Evolutionary conservation across 2,888 invertebrate genomes (phyloP).

Genomic region (Lycophotia porphyrea): DNA sequence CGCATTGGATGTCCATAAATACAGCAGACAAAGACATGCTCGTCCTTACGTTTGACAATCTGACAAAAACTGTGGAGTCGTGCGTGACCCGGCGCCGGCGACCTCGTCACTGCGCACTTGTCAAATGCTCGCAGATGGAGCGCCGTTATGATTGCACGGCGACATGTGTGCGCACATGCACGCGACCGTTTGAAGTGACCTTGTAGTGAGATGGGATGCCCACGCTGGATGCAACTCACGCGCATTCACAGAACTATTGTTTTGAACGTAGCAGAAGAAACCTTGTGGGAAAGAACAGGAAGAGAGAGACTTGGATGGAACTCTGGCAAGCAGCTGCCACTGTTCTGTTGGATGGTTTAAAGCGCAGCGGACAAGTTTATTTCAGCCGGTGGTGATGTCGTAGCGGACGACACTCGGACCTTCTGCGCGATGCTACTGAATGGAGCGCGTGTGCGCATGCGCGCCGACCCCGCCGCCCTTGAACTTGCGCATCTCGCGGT

Average conservation of each 20-base stretch:
- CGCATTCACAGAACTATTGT: slow-evolving; percentile 8
- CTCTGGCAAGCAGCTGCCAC: background rate
- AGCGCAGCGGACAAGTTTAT: background rate
- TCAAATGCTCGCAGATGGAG: background rate
- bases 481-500: slow-evolving; percentile 62
- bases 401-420: background rate
- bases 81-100: slow-evolving; percentile 3
- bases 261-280: background rate
- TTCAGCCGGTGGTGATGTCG: background rate
- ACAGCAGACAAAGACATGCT: background rate
- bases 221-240: background rate
- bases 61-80: background rate
- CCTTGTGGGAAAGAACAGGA: background rate
- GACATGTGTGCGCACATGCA: background rate
- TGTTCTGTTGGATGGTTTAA: background rate
- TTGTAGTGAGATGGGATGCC: slow-evolving; percentile 28
- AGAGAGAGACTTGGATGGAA: background rate
- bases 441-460: slow-evolving; percentile 12
- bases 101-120: slow-evolving; percentile 14
- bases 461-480: slow-evolving; percentile 35
- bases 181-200: slow-evolving; percentile 19
- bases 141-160: slow-evolving; percentile 4
- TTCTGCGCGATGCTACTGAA: slow-evolving; percentile 1
- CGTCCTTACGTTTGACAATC: background rate
- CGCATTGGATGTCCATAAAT: background rate